Evolutionary conservation across 2,888 invertebrate species (phyloP), one percentile per base, ranked within the genome.

Genomic region (Sylvicola fuscatus): DNA sequence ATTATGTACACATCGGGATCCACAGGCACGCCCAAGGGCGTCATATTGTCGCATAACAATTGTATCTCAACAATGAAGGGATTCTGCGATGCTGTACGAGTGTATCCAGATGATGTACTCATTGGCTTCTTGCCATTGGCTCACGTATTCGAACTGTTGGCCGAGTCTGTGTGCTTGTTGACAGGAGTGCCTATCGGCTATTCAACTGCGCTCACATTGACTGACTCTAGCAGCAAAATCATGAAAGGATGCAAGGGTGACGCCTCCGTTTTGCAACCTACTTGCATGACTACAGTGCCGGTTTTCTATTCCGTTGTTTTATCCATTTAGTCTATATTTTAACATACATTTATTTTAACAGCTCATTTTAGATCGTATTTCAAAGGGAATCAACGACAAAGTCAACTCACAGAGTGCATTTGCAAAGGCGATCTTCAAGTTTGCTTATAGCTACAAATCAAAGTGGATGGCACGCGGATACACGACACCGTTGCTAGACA

Each of bases 1-100:
- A 80, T 98, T 30, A 98, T 98, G 97, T 98, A 97, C 65, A 98
- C 97, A 2, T 92, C 90, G 46, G 97, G 97, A 5, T 93, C 93
- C 1, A 97, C 97, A 3, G 95, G 93, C 36, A 72, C 80, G 39
- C 93, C 93, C 0, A 93, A 93, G 61, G 93, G 92, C 48, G 83
- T 87, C 11, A 53, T 83, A 14, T 62, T 87, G 26, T 72, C 81
- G 3, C 87, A 87, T 56, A 71, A 70, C 49, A 87, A 87, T 60
- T 72, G 84, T 52, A 65, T 86, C 44, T 66, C 76, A 27, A 81
- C 84, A 15, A 66, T 87, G 50, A 76, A 76, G 53, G 73, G 78
- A 5, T 87, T 80, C 59, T 76, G 78, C 21, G 83, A 86, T 56
- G 71, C 74, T 34, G 73, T 81, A 37, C 67, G 68, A 34, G 75